A percentile compares a stretch with the other conserved stretches of the same genome.
phyloP scores from a whole-genome alignment of 2,888 invertebrate genomes.

The Ommatoiulus sabulosus region DNA sequence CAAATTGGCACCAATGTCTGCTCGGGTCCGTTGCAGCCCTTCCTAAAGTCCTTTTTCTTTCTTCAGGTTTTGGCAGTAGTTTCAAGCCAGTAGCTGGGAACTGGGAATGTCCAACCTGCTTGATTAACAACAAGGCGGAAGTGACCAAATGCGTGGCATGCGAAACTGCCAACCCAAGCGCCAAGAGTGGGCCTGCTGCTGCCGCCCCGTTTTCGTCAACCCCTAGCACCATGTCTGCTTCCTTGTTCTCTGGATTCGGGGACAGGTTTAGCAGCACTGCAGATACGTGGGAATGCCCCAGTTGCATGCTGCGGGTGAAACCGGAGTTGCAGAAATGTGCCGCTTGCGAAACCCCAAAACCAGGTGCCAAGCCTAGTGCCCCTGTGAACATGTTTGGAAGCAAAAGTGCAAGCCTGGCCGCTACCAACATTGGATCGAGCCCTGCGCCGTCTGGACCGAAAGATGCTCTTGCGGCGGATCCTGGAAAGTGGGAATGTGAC shows the following conservation, averaged over 20 bases:
- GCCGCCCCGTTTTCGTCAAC: neutral
- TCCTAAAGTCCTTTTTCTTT: neutral
- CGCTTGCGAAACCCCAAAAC: slow-evolving; percentile 64
- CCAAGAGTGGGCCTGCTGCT: neutral
- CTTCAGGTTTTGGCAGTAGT: slow-evolving; percentile 63
- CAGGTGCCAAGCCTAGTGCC: slow-evolving; percentile 55
- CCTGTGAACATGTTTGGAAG: slow-evolving; percentile 52
- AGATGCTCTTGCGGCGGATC: neutral
- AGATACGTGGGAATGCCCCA: slow-evolving; percentile 66
- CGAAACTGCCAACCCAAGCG: slow-evolving; percentile 63
- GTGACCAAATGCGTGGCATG: slow-evolving; percentile 64
- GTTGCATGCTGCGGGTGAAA: slow-evolving; percentile 65
- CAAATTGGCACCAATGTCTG: neutral
- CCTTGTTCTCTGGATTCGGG: slow-evolving; percentile 60
- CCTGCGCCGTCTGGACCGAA: neutral
- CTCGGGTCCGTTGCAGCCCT: neutral
- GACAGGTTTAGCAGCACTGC: slow-evolving; percentile 64
- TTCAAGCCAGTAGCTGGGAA: slow-evolving; percentile 64
- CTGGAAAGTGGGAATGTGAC: slow-evolving; percentile 65
- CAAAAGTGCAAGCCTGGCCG: neutral
- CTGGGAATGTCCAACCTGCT: slow-evolving; percentile 66
- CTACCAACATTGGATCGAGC: slow-evolving; percentile 2
- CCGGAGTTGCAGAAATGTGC: slow-evolving; percentile 63
- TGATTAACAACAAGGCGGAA: slow-evolving; percentile 64
- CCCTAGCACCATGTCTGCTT: neutral